phyloP scores from a whole-genome alignment of 1,140 invertebrate species.

The Ostrea edulis region DNA sequence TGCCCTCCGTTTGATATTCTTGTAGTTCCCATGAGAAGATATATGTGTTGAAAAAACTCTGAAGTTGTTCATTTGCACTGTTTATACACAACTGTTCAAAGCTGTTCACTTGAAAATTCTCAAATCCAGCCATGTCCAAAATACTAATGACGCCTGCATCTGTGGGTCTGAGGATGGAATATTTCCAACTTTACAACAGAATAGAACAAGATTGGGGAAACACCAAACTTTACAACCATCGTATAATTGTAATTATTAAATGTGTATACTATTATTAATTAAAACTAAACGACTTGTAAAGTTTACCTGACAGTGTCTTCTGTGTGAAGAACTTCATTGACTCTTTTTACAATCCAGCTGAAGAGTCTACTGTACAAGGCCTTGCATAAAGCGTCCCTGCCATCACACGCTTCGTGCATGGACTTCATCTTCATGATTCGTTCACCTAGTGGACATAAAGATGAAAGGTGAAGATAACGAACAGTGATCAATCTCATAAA shows the following conservation, averaged over 20 bases:
- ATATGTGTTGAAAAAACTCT: constrained; percentile 73
- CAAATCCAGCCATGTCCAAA: constrained; percentile 77
- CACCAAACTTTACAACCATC: too few species aligned
- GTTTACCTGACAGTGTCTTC: constrained; percentile 33
- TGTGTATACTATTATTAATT: too few species aligned
- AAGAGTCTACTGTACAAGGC: constrained; percentile 76
- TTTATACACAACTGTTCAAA: constrained; percentile 78
- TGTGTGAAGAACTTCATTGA: constrained; percentile 69
- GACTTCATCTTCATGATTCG: constrained; percentile 72
- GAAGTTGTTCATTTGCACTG: constrained; percentile 76
- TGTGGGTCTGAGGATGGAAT: neutral
- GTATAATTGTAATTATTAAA: too few species aligned
- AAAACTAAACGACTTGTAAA: too few species aligned
- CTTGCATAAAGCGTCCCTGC: constrained; percentile 76
- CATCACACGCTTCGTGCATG: constrained; percentile 72
- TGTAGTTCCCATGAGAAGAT: constrained; percentile 70
- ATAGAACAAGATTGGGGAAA: too few species aligned
- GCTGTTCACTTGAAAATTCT: constrained; percentile 82
- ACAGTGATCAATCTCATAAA: too few species aligned
- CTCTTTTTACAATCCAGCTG: constrained; percentile 77
- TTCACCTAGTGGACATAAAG: constrained; percentile 67
- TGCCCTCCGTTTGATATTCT: constrained; percentile 66
- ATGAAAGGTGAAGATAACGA: too few species aligned
- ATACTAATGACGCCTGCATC: constrained; percentile 63
- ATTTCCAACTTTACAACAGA: neutral